phyloP scores from a whole-genome alignment of 2,797 vertebrate species.

The Pagetopsis macropterus region DNA sequence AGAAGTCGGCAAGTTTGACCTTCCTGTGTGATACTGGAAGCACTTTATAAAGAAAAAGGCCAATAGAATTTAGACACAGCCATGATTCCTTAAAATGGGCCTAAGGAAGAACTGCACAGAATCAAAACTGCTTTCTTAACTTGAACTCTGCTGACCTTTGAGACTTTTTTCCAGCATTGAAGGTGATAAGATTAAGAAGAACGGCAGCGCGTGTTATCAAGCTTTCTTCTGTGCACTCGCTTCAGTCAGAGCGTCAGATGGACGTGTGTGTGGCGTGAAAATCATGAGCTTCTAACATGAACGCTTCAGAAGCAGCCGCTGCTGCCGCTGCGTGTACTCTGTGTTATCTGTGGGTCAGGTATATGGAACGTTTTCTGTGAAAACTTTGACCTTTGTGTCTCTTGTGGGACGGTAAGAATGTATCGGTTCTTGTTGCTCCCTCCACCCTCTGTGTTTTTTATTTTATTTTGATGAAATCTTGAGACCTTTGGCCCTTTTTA shows the following conservation, averaged over 20 bases:
- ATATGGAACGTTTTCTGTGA: constrained; percentile 92
- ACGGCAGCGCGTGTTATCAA: background rate
- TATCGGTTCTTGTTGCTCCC: constrained; percentile 48
- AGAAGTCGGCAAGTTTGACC: background rate
- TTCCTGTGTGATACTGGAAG: constrained; percentile 27
- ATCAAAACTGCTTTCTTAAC: constrained; percentile 22
- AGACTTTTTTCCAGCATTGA: constrained; percentile 15
- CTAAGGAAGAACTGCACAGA: constrained; percentile 12
- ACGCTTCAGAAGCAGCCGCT: constrained; percentile 14
- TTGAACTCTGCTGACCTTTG: constrained; percentile 18
- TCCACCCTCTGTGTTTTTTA: constrained; percentile 51
- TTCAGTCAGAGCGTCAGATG: background rate
- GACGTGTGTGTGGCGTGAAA: constrained; percentile 11
- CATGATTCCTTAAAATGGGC: constrained; percentile 10
- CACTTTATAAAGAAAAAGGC: constrained; percentile 54
- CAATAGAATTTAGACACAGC: constrained; percentile 16
- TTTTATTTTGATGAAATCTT: constrained; percentile 77
- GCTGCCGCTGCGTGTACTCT: background rate
- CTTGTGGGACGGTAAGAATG: constrained; percentile 83
- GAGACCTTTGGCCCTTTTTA: constrained; percentile 54
- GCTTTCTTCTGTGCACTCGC: background rate
- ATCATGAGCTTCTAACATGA: constrained; percentile 13
- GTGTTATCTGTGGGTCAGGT: constrained; percentile 48
- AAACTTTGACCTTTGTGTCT: constrained; percentile 86
- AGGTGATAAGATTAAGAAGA: constrained; percentile 25